Base-by-base conservation (phyloP, 2,888 invertebrate species). In the Scaptomyza parva region DNA sequence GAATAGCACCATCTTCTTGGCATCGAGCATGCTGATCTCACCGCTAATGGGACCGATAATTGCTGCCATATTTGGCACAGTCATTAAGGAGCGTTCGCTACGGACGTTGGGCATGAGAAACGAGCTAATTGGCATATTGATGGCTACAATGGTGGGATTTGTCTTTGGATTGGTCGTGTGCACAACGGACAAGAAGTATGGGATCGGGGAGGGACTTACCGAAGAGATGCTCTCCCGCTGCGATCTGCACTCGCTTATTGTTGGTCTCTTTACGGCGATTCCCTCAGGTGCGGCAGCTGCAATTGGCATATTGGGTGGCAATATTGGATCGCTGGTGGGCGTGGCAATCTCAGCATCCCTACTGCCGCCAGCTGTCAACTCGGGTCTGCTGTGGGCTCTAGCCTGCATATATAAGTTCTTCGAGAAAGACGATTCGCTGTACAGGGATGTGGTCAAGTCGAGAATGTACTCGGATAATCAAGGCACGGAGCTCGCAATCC, bases 301-400 rank as follows among this genome's bases (percentile, higher is more conserved):
- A 0, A 91, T 96, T 47, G 95, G 95, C 2, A 93, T 96, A 11
- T 91, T 96, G n/a, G 95, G 96, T 33, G 96, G 95, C 57, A 95
- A 96, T 90, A 94, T 95, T 4, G 95, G 95, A 0, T 96, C 96
- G 0, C 91, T 96, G 7, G 96, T 96, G 0, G 96, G 96, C 4
- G 96, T 96, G 5, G 96, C 96, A 4, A 96, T 96, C 78, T 96
- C 96, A 0, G 96, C 96, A 0, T 96, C 96, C 0, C 90, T 96
- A 14, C 92, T 96, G 60, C 96, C 96, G 0, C 96, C 96, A 3
- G 96, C 96, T 53, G 96, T 96, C 1, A 96, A 96, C 92, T 94
- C 96, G 64, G 95, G 95, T 14, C 89, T 95, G 0, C 90, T 95
- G 0, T 95, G 95, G 95, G 93, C 94, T 0, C 91, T 95, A 89